Evolutionary conservation across 2,888 invertebrate genomes (phyloP), one percentile per base, ranked within the genome.

Genomic region (Stenurella melanura): DNA sequence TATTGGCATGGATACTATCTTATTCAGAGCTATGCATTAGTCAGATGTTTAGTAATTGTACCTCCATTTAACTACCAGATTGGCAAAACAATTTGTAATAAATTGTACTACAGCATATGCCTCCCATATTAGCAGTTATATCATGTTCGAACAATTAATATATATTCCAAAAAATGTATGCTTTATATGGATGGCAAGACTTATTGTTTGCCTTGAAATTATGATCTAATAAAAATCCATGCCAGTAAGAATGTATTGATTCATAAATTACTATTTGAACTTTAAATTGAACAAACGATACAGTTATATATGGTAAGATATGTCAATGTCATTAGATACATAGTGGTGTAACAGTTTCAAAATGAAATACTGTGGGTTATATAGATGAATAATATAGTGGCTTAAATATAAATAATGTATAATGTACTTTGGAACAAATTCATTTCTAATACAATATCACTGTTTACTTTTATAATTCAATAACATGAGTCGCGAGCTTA

Each of bases 71-170:
- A 17, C 42, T 34, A 34, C 63, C 10, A 18, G 38, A 42, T 12
- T 38, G 17, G 56, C 17, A 30, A 19, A 57, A 69, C 69, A 69
- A 69, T 69, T 69, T 69, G 69, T 69, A 58, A 69, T 69, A 69
- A 69, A 69, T 69, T 12, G 57, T 54, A 18, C 17, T 17, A 9
- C 7, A 34, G 7, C 12, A 38, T 64, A 64, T 18, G 12, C 4
- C 30, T 34, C 9, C 15, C 57, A 30, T 57, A 69, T 69, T 69
- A 69, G 18, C n/a, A 69, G 34, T 57, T 38, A 30, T 30, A 30
- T 69, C 69, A 21, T 69, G 69, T 12, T 34, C 15, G 11, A 57
- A 34, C 69, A 69, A 69, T 69, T 69, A 69, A 69, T 69, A 69
- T 34, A 15, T 34, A 69, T 69, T 69, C 26, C 68, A 69, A 69